Evolutionary conservation across 2,888 invertebrate species (phyloP), one percentile per base, ranked within the genome.

Genomic region (Branchellion lobata): DNA sequence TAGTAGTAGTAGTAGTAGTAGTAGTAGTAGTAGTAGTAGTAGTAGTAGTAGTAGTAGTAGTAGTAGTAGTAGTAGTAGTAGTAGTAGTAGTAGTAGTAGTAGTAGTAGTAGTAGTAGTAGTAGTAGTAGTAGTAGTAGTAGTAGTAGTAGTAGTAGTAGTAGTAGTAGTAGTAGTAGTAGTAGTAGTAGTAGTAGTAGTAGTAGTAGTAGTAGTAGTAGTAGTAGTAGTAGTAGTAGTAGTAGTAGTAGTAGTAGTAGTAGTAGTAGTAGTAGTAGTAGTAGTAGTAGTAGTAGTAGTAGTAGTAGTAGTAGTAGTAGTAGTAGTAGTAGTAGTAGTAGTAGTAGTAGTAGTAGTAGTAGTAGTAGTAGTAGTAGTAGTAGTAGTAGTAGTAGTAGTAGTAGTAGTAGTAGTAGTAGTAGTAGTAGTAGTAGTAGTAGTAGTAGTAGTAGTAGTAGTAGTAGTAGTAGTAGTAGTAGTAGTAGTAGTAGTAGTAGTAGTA

Each of bases 61-160:
- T 57, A 57, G 24, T 57, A 57, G 24, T 57, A 57, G 24, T 57
- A 57, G 24, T 57, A 57, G 24, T 57, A 57, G 24, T 57, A 57
- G 24, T 24, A 57, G 24, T 57, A 57, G 24, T 57, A 57, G 24
- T 18, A 57, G 24, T 57, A 57, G 24, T 57, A 57, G 24, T 57
- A 57, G 24, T 57, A 57, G 24, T 57, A 57, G 24, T 57, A 57
- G 24, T 57, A 57, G 24, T 57, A 57, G 24, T 57, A 57, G 24
- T 57, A 57, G 24, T 57, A 57, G 24, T 57, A 57, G 24, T 57
- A 57, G 24, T 57, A 57, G 24, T 57, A 57, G 24, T 57, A 57
- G 24, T 57, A 57, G 24, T 57, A 57, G 24, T 57, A 57, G 24
- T 57, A 57, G 24, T 57, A 57, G 3, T 57, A 57, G 24, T 57